Conservation (phyloP, 2,113 vertebrate species). For the Gyps fulvus region DNA sequence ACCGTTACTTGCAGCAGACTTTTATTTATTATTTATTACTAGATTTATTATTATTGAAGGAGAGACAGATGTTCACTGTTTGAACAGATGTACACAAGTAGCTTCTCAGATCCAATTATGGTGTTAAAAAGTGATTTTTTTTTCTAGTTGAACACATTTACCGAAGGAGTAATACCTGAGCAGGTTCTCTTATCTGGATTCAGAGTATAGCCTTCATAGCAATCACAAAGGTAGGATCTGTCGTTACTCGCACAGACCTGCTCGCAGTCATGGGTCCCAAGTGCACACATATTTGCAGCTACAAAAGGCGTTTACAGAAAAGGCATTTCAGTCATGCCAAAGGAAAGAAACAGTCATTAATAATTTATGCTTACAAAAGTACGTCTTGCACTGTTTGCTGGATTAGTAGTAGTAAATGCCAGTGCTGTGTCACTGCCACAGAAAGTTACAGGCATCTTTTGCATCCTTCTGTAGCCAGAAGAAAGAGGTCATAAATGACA, state of each 20-base stretch:
- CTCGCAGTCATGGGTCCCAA: constrained; percentile 82
- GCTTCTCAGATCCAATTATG: neutral
- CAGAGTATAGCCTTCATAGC: constrained; percentile 81
- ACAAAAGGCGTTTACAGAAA: neutral
- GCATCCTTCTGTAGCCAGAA: neutral
- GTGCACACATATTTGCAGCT: constrained; percentile 81
- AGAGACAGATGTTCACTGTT: neutral
- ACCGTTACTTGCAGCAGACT: neutral
- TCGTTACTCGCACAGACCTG: constrained; percentile 79
- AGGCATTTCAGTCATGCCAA: neutral
- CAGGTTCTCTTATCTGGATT: constrained; percentile 87
- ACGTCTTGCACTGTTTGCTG: neutral
- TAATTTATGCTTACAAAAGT: neutral
- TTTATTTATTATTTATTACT: neutral
- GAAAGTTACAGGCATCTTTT: neutral
- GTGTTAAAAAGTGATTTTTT: neutral
- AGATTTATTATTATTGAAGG: neutral
- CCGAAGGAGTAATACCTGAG: constrained; percentile 66
- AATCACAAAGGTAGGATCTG: constrained; percentile 82
- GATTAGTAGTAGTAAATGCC: neutral
- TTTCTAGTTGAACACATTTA: neutral
- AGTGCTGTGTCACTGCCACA: neutral
- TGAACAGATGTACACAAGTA: neutral
- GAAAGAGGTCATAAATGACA: neutral
- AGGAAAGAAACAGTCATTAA: neutral